Percentiles rank a stretch among this genome's conserved stretches.
Evolutionary conservation across 1,140 invertebrate species (phyloP).

Genomic region (Sycophila sp.): DNA sequence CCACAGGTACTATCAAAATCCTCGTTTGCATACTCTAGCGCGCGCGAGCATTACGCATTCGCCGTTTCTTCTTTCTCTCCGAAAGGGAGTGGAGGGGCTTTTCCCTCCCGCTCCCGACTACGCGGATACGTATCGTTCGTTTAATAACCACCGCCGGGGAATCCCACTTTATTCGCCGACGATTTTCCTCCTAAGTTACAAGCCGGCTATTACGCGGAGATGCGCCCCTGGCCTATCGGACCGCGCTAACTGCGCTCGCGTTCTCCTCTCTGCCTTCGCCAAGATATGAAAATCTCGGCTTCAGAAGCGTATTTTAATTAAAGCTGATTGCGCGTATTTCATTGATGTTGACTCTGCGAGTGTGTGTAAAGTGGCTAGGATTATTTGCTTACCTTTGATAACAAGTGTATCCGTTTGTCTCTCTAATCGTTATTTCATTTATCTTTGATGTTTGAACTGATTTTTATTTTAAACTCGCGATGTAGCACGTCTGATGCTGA

Average conservation of each 20-base stretch:
- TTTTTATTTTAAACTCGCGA: no score
- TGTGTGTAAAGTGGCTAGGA: no score
- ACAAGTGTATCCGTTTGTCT: no score
- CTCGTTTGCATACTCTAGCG: slow-evolving; percentile 44
- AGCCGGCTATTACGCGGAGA: slow-evolving; percentile 4
- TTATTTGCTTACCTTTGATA: no score
- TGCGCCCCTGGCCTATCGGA: neutral
- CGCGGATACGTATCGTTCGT: slow-evolving; percentile 44
- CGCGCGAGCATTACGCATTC: slow-evolving; percentile 28
- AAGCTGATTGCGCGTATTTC: neutral
- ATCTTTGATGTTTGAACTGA: no score
- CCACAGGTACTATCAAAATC: slow-evolving; percentile 42
- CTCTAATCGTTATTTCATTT: no score
- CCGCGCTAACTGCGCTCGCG: no score
- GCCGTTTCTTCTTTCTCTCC: neutral
- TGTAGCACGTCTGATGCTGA: no score
- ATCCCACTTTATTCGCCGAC: slow-evolving; percentile 47
- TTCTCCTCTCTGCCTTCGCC: no score
- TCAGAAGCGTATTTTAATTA: slow-evolving; percentile 21
- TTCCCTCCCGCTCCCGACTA: neutral
- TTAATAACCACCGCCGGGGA: slow-evolving; percentile 49
- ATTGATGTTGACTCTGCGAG: no score
- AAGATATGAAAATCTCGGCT: neutral
- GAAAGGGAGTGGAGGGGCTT: no score
- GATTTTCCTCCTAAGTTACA: slow-evolving; percentile 38